Evolutionary conservation across 35 echinoderm and acorn worm genomes (phyloP), one percentile per base, ranked within the genome.

Genomic region (Nesometra sesokonis): DNA sequence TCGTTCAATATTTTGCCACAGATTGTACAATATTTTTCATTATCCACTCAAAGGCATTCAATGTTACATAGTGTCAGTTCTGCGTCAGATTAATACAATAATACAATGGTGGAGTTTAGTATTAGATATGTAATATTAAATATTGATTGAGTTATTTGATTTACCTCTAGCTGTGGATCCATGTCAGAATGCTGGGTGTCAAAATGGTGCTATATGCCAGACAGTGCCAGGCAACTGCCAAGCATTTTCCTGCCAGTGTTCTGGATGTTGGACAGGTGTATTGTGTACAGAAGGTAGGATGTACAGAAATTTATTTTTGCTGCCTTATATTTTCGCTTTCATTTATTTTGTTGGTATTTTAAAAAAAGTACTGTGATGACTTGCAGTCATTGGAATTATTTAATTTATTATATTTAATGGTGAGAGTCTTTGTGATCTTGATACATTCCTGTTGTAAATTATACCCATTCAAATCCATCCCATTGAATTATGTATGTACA

Each of bases 51-150:
- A n/a, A n/a, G n/a, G n/a, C n/a, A n/a, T n/a, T n/a, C n/a, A n/a
- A n/a, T n/a, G n/a, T n/a, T n/a, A n/a, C n/a, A n/a, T n/a, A n/a
- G n/a, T n/a, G n/a, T n/a, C n/a, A 78, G 15, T 78, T 32, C 0
- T 96, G 93, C 47, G 47, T 82, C 76, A 86, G 37, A 78, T 82
- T 90, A 92, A 90, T 81, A 88, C 78, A 29, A 37, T 32, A 46
- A 2, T 43, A 29, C 17, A 43, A 13, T 13, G 15, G 5, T 4
- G 30, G 81, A 35, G 11, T 0, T 0, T 32, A 83, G 30, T 83
- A 1, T 35, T 35, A 17, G n/a, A 32, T 33, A 35, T 37, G 31
- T 84, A 5, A 0, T 27, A 33, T 35, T 7, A 82, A 7, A 4
- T 31, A 31, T 32, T 82, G 23, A 33, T 82, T 27, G 30, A 84